phyloP scores from a whole-genome alignment of 2,797 vertebrate species.

The Alectoris magna region DNA sequence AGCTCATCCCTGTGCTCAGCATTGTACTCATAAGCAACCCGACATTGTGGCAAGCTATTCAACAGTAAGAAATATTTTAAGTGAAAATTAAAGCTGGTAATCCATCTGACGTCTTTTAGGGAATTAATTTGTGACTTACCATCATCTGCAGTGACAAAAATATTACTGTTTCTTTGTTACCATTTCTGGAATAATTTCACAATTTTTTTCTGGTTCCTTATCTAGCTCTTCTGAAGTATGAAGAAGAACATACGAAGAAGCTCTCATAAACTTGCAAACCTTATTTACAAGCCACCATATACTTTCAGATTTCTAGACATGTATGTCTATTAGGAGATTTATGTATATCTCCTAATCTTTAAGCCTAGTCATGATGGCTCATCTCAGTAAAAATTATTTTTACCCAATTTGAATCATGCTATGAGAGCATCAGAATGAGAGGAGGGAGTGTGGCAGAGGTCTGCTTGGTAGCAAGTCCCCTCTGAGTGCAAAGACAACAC shows the following conservation, averaged over 20 bases:
- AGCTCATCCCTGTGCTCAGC: not conserved
- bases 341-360: not conserved
- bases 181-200: not conserved
- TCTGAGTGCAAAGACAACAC: accelerated
- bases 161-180: not conserved
- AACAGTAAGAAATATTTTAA: not conserved
- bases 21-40: not conserved
- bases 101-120: not conserved
- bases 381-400: not conserved
- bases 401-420: not conserved
- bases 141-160: not conserved
- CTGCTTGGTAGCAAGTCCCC: not conserved
- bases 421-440: not conserved
- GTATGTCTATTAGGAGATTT: no score
- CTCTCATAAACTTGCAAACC: not conserved
- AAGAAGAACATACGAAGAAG: not conserved
- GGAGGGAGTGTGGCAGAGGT: not conserved
- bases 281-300: not conserved
- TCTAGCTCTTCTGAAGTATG: not conserved
- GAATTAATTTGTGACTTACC: not conserved
- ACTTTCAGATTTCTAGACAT: not conserved
- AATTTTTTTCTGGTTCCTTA: not conserved
- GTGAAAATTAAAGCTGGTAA: not conserved
- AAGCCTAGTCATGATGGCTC: not conserved
- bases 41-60: not conserved